A percentile compares a stretch with the other conserved stretches of the same genome.
These are phyloP conservation scores for Malthinus seriepunctatus DNA, from an alignment of 2,888 invertebrate species.

Conservation along the genomic window DNA sequence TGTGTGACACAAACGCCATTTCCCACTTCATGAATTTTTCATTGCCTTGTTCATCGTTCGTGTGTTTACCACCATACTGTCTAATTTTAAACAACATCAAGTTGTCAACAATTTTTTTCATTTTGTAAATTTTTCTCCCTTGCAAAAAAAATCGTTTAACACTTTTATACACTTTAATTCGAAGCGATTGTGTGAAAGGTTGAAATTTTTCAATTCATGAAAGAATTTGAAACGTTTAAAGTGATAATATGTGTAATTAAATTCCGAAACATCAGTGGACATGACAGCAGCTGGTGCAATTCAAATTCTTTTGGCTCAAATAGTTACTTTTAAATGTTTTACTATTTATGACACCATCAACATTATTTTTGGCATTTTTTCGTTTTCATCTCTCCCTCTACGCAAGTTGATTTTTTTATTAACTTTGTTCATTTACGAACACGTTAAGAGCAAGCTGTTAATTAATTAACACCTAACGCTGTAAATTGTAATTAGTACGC, in stretches of 20 bases:
- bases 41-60: conserved; percentile 10
- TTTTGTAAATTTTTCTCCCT: not conserved
- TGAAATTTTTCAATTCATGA: conserved; percentile 12
- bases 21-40: conserved; percentile 18
- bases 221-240: conserved; percentile 16
- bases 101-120: conserved; percentile 17
- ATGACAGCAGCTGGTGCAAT: conserved; percentile 13
- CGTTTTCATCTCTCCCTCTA: too few species aligned
- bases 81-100: conserved; percentile 17
- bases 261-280: conserved; percentile 13
- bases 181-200: conserved; percentile 7
- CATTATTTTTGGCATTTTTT: too few species aligned
- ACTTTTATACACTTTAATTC: conserved; percentile 16
- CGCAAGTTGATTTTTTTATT: too few species aligned
- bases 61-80: conserved; percentile 8
- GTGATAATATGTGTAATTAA: conserved; percentile 19
- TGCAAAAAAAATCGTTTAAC: conserved; percentile 7
- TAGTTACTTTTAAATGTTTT: not conserved
- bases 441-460: conserved; percentile 8
- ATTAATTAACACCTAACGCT: conserved; percentile 11
- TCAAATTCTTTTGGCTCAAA: not conserved
- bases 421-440: too few species aligned
- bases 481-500: conserved; percentile 13
- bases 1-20: conserved; percentile 17
- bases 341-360: too few species aligned